Evolutionary conservation across 2,113 vertebrate genomes (phyloP).

Genomic region (Oplegnathus fasciatus): DNA sequence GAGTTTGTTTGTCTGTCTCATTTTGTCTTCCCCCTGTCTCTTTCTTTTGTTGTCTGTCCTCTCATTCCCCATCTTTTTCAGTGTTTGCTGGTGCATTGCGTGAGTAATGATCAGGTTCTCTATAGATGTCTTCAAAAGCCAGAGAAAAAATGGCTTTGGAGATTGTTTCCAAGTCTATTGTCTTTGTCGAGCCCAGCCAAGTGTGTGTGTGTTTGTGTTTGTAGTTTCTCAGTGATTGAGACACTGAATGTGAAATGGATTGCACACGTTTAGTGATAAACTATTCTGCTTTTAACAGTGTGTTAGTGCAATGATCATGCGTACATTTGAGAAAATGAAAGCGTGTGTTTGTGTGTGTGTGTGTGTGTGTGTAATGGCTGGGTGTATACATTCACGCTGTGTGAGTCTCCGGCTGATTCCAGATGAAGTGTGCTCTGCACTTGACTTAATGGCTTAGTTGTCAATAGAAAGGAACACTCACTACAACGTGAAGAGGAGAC

Average conservation of each 20-base stretch:
- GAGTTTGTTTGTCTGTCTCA: not conserved
- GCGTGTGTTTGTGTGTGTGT: not conserved
- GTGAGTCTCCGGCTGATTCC: conserved; percentile 36
- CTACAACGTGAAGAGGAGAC: conserved; percentile 52
- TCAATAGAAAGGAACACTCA: conserved; percentile 64
- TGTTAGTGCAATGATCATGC: not conserved
- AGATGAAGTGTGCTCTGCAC: conserved; percentile 52
- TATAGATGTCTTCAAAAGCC: conserved; percentile 56
- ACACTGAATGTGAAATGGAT: not conserved
- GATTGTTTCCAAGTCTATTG: conserved; percentile 54
- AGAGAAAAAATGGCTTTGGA: conserved; percentile 48
- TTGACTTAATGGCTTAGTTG: conserved; percentile 68
- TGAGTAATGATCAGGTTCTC: conserved; percentile 70
- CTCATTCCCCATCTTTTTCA: conserved; percentile 19
- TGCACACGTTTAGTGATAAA: not conserved
- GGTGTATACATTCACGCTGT: not conserved
- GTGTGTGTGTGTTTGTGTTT: not conserved
- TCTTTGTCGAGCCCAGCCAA: conserved; percentile 51
- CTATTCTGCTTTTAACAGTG: not conserved
- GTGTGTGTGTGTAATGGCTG: not conserved
- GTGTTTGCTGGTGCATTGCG: conserved; percentile 33
- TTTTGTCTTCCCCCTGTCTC: not conserved
- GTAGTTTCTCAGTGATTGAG: not conserved
- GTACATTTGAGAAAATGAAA: not conserved
- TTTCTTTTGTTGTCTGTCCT: conserved; percentile 34